These are phyloP conservation scores for Nematostella vectensis DNA, from an alignment of 92 coral and sea anemone species.

Conservation along the genomic window DNA sequence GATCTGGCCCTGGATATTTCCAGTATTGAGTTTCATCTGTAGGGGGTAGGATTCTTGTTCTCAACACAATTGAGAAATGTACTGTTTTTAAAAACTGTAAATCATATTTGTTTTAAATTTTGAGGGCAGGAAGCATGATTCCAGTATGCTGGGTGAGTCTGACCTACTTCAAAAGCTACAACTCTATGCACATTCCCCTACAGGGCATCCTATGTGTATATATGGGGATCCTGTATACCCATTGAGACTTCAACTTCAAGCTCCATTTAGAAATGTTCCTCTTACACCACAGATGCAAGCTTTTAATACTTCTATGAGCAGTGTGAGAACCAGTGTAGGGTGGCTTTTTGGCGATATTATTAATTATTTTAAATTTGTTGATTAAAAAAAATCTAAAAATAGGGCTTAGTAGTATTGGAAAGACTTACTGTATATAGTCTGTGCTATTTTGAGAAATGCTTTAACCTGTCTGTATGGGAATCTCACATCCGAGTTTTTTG, in stretches of 20 bases:
- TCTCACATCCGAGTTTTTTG: too few species aligned
- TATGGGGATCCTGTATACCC: background rate
- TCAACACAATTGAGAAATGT: too few species aligned
- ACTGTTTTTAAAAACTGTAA: too few species aligned
- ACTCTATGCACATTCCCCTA: background rate
- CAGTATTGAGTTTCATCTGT: too few species aligned
- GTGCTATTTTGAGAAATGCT: too few species aligned
- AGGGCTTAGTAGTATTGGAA: too few species aligned
- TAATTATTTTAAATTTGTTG: constrained; percentile 31
- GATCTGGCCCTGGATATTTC: too few species aligned
- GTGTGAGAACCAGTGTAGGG: constrained; percentile 27
- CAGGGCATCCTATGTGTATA: background rate
- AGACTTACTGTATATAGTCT: too few species aligned
- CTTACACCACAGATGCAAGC: constrained; percentile 31
- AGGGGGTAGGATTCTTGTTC: too few species aligned
- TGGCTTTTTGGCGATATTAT: constrained; percentile 32
- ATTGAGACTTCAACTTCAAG: constrained; percentile 7
- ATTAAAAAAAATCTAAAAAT: constrained; percentile 28
- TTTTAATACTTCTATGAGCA: constrained; percentile 34
- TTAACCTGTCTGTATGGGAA: too few species aligned
- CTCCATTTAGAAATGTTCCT: constrained; percentile 21
- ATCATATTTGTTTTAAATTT: too few species aligned
- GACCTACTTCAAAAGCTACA: background rate
- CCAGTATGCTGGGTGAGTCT: background rate
- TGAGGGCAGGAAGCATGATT: background rate